Evolutionary conservation across 2,797 vertebrate genomes (phyloP).

Genomic region (Fundulus diaphanus): DNA sequence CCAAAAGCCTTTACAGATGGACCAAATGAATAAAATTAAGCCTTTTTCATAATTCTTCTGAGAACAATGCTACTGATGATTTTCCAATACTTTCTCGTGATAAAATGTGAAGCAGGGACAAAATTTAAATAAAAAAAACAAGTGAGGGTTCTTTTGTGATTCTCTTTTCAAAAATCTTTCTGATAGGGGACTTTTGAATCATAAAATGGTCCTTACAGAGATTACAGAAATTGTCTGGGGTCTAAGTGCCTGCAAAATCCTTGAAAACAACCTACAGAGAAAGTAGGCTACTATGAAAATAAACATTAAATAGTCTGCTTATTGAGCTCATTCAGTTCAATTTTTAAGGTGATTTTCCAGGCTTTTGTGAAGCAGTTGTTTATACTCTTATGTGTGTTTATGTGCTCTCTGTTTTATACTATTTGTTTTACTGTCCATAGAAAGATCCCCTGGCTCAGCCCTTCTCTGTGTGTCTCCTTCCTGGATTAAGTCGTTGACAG

Average conservation of each 20-base stretch:
- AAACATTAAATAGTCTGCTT: neutral
- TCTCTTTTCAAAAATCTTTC: neutral
- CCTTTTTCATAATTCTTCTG: neutral
- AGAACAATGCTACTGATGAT: neutral
- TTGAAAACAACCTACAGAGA: neutral
- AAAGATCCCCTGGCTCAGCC: neutral
- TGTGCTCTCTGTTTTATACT: too few relatives aligned
- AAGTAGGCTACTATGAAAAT: neutral
- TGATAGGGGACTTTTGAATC: neutral
- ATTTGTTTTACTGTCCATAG: neutral
- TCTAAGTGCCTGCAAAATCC: neutral
- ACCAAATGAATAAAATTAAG: neutral
- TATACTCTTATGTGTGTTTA: neutral
- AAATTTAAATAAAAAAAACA: slow-evolving; percentile 1
- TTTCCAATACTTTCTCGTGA: neutral
- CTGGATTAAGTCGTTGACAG: neutral
- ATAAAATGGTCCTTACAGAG: neutral
- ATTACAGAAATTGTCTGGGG: neutral
- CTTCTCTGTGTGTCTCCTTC: neutral
- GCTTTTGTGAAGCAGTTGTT: neutral
- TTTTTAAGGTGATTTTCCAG: neutral
- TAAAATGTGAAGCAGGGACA: neutral
- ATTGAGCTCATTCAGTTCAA: neutral
- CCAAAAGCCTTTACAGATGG: neutral
- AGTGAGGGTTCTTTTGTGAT: too few relatives aligned